Evolutionary conservation across 2,888 invertebrate species (phyloP).

Genomic region (Rhingia rostrata): DNA sequence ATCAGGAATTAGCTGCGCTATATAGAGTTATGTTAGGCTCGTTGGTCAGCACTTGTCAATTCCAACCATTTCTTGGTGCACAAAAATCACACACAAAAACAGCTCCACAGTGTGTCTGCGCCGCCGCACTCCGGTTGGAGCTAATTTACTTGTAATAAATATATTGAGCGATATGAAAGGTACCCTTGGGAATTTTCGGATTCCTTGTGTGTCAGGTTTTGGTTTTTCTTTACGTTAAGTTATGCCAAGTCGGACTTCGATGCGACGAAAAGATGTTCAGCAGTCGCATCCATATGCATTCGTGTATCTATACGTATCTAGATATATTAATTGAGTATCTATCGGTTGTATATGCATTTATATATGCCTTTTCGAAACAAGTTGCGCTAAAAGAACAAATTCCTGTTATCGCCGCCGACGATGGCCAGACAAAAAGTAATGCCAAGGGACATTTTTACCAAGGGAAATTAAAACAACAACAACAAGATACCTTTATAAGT

Average conservation of each 20-base stretch:
- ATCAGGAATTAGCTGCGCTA: conserved; percentile 17
- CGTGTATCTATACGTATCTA: conserved; percentile 39
- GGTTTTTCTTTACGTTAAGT: conserved; percentile 36
- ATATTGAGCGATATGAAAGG: conserved; percentile 75
- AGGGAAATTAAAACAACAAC: background rate
- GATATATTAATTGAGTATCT: conserved; percentile 70
- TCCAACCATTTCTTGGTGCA: conserved; percentile 47
- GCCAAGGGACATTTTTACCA: conserved; percentile 58
- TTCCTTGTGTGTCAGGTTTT: conserved; percentile 56
- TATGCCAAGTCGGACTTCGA: conserved; percentile 28
- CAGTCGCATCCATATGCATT: conserved; percentile 48
- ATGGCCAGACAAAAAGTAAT: conserved; percentile 43
- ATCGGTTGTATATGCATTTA: conserved; percentile 65
- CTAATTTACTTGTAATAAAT: conserved; percentile 76
- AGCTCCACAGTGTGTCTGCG: conserved; percentile 23
- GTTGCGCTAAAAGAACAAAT: conserved; percentile 68
- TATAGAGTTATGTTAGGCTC: conserved; percentile 50
- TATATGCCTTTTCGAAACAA: conserved; percentile 49
- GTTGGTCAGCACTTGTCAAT: conserved; percentile 67
- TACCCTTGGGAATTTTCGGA: conserved; percentile 64
- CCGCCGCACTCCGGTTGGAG: conserved; percentile 27
- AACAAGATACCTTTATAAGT: background rate
- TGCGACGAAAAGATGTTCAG: background rate
- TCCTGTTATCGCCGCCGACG: conserved; percentile 63
- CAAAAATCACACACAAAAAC: conserved; percentile 35